phyloP scores from a whole-genome alignment of 2,797 vertebrate species.

The Vultur gryphus region DNA sequence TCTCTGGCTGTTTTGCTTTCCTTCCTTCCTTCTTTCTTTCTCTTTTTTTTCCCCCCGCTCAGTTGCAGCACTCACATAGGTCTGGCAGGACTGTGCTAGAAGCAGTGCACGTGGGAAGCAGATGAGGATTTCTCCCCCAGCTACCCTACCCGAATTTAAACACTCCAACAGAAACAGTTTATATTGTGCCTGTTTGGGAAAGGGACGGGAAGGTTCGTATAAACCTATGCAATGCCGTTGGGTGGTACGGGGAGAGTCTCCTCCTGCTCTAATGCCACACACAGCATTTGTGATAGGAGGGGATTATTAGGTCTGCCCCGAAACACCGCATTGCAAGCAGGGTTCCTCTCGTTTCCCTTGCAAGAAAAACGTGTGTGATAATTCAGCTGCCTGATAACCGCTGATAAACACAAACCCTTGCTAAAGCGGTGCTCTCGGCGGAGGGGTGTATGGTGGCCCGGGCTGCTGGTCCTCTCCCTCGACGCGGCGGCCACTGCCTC shows the following conservation, averaged over 20 bases:
- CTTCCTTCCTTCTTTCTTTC: too few species aligned
- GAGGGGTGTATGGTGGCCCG: neutral
- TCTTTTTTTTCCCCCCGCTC: neutral
- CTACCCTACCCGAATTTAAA: neutral
- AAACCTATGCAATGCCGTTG: accelerated
- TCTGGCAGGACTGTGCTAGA: neutral
- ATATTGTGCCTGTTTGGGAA: too few species aligned
- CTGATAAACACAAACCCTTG: neutral
- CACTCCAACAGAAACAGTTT: neutral
- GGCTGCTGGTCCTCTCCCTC: neutral
- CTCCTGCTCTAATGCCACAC: accelerated
- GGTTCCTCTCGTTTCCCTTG: neutral
- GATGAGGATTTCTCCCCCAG: neutral
- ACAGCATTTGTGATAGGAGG: neutral
- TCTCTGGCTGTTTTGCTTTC: neutral
- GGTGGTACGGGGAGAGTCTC: neutral
- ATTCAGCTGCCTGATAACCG: neutral
- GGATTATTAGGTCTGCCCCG: neutral
- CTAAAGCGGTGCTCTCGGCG: accelerated
- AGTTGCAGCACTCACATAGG: too few species aligned
- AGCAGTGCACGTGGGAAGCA: neutral
- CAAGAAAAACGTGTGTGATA: accelerated
- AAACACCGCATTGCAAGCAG: accelerated
- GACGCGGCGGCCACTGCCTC: too few species aligned
- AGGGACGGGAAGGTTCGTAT: neutral